These are phyloP conservation scores for Columbina picui DNA, from an alignment of 2,113 vertebrate species.

Conservation along the genomic window DNA sequence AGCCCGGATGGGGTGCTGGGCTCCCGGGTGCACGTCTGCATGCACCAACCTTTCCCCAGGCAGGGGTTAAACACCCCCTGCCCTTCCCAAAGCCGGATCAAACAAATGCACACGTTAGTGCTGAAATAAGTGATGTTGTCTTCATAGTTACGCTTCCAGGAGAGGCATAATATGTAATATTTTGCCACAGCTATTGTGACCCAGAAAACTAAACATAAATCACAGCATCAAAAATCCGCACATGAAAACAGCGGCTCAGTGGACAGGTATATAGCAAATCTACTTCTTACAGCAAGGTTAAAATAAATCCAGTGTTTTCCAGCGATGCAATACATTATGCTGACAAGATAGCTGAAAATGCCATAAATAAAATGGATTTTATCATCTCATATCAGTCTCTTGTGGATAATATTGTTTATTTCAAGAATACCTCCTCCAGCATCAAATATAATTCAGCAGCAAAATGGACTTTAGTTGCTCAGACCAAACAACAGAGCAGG, in stretches of 20 bases:
- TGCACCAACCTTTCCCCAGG: fast-evolving
- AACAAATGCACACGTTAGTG: not conserved
- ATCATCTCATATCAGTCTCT: not conserved
- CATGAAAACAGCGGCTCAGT: not conserved
- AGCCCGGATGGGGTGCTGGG: no score
- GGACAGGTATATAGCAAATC: not conserved
- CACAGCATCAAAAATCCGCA: not conserved
- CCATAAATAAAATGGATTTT: not conserved
- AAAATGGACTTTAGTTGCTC: not conserved
- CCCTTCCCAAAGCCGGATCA: not conserved
- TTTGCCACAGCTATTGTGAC: not conserved
- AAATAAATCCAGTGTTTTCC: not conserved
- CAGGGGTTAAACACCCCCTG: not conserved
- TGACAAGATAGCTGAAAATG: not conserved
- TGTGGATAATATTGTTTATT: not conserved
- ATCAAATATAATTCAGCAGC: not conserved
- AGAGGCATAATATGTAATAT: not conserved
- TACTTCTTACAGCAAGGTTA: not conserved
- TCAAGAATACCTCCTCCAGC: not conserved
- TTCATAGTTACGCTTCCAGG: not conserved
- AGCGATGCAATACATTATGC: not conserved
- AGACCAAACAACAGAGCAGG: not conserved
- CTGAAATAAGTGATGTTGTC: not conserved
- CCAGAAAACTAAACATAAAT: not conserved
- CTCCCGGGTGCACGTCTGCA: fast-evolving